Evolutionary conservation across 1,140 invertebrate species (phyloP), one percentile per base, ranked within the genome.

Genomic region (Pogonomyrmex californicus): DNA sequence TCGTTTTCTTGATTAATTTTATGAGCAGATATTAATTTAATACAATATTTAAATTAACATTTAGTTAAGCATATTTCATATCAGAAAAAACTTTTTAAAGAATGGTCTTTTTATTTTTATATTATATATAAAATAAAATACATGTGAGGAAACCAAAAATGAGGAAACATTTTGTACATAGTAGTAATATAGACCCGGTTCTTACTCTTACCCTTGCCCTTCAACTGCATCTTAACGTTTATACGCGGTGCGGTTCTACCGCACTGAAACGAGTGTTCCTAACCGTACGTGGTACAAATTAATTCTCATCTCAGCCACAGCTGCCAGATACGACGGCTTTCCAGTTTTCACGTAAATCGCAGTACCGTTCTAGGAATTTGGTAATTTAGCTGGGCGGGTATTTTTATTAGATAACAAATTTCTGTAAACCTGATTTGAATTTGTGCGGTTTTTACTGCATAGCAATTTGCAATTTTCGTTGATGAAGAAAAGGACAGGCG

Each of bases 251-350:
- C 23, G 51, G 73, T 73, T n/a, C 4, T n/a, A 9, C 14, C 23
- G 5, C 49, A 81, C 3, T 44, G 38, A 33, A 71, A 73, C 30
- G 41, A 41, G 54, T 54, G 41, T 83, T 83, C 60, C 66, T 23
- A 41, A 9, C 7, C 47, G 30, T 81, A 58, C 41, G 38, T 1
- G 6, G 12, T 60, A 60, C 17, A 73, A 38, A 83, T 83, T 83
- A 83, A 73, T 73, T 83, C 17, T 60, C 33, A 49, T 82, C 17
- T 47, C 54, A 73, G 41, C 54, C 44, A 38, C 79, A 82, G 66
- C 68, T 83, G 68, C 54, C 44, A 60, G 54, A 60, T 60, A 82
- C 30, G 17, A 17, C n/a, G 44, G 66, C 68, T 73, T 47, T 41
- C 33, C 68, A 83, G 41, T 12, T 83, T 60, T 47, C 54, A 47